These are phyloP conservation scores for Bombus pascuorum DNA, from an alignment of 1,140 invertebrate species.

Conservation along the genomic window DNA sequence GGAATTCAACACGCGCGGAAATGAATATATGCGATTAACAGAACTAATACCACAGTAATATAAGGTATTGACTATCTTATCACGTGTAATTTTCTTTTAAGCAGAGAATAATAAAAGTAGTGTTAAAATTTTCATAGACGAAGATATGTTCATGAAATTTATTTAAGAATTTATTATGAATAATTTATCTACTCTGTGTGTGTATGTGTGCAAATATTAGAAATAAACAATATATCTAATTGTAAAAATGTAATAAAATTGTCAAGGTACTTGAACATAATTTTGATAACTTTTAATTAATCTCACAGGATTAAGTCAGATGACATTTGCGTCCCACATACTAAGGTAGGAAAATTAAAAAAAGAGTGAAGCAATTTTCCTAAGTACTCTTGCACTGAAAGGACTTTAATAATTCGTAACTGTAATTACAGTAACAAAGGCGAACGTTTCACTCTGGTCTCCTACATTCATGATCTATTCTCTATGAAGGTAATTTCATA, in stretches of 20 bases:
- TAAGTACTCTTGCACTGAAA: background rate
- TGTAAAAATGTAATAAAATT: background rate
- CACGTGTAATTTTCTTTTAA: background rate
- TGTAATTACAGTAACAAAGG: background rate
- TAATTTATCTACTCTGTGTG: too few relatives aligned
- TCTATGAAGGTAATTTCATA: background rate
- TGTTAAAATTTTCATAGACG: too few relatives aligned
- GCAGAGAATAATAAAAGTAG: background rate
- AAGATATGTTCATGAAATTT: too few relatives aligned
- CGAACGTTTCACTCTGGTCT: background rate
- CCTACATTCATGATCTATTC: background rate
- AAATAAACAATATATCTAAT: background rate
- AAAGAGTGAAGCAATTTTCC: background rate
- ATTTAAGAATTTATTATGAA: too few relatives aligned
- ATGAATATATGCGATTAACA: background rate
- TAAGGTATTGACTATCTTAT: background rate
- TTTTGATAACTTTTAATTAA: background rate
- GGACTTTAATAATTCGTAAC: background rate
- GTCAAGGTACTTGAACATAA: background rate
- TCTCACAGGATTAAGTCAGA: too few relatives aligned
- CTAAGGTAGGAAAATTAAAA: background rate
- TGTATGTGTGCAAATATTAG: too few relatives aligned
- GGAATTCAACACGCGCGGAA: background rate
- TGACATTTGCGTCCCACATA: background rate
- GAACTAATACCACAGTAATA: background rate